phyloP scores from a whole-genome alignment of 2,797 vertebrate species.

The Gambusia yucatana region DNA sequence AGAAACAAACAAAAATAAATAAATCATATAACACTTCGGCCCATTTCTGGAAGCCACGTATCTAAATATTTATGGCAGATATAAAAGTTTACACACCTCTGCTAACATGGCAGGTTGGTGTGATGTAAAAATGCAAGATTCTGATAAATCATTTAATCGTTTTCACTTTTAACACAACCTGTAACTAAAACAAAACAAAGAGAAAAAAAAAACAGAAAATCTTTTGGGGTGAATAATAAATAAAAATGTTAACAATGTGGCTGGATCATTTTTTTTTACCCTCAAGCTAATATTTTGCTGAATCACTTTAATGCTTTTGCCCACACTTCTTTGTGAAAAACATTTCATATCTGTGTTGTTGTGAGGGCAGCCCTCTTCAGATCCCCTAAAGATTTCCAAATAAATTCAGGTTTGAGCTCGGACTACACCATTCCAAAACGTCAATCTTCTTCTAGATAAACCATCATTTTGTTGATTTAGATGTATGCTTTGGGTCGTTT shows the following conservation, averaged over 20 bases:
- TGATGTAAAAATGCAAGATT: neutral
- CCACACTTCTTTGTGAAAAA: neutral
- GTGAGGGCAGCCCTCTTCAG: neutral
- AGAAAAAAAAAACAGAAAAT: neutral
- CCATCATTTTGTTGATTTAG: neutral
- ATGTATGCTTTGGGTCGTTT: neutral
- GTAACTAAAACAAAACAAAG: neutral
- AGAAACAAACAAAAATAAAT: conserved; percentile 29
- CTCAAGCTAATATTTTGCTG: neutral
- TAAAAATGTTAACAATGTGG: neutral
- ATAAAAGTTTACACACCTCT: neutral
- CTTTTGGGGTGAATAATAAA: neutral
- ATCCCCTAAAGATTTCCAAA: neutral
- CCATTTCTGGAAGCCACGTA: conserved; percentile 39
- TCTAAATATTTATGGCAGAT: conserved; percentile 25
- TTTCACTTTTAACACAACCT: neutral
- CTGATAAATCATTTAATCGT: neutral
- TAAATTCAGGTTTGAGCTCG: neutral
- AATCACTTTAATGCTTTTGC: neutral
- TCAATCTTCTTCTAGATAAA: neutral
- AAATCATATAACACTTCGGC: conserved; percentile 35
- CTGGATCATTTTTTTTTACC: neutral
- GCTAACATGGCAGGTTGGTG: neutral
- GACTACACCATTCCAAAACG: neutral
- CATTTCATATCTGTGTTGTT: neutral